A percentile compares a stretch with the other conserved stretches of the same genome.
phyloP scores from a whole-genome alignment of 37 sponge, comb jelly and placozoan genomes.

The Theonella swinhoei region DNA sequence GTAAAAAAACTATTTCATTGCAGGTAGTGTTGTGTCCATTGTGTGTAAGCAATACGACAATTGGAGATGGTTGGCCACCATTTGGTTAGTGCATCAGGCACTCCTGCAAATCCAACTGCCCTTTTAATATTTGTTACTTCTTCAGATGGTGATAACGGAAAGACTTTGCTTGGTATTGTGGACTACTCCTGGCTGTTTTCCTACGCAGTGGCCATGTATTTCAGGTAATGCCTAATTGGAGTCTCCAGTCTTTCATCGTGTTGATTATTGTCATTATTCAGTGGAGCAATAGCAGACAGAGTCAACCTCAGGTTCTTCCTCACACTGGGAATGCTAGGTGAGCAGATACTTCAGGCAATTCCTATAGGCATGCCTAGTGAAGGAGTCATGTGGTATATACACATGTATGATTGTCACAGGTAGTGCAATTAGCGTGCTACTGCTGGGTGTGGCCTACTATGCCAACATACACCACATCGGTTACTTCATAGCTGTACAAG shows the following conservation, averaged over 20 bases:
- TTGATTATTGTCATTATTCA: conserved; percentile 13
- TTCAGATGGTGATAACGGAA: conserved; percentile 31
- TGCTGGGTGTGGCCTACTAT: conserved; percentile 85
- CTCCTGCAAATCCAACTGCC: background rate
- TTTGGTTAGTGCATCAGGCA: conserved; percentile 43
- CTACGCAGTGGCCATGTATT: conserved; percentile 70
- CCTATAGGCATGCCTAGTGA: too few relatives aligned
- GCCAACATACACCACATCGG: conserved; percentile 73
- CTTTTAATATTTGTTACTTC: background rate
- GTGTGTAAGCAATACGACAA: conserved; percentile 3
- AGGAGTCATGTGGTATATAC: background rate
- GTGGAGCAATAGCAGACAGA: conserved; percentile 87
- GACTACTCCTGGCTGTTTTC: conserved; percentile 74
- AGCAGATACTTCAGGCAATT: background rate
- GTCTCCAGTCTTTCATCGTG: background rate
- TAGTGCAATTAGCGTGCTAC: conserved; percentile 28
- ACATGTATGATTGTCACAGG: conserved; percentile 33
- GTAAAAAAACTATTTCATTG: too few relatives aligned
- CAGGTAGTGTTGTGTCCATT: conserved; percentile 21
- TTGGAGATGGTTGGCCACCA: conserved; percentile 53
- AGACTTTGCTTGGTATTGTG: conserved; percentile 50
- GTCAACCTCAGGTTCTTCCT: conserved; percentile 88
- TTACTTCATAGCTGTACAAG: conserved; percentile 87
- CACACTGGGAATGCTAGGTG: conserved; percentile 86
- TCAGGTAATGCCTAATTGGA: conserved; percentile 39